Percentiles rank a stretch among this genome's conserved stretches.
These are phyloP conservation scores for Myocastor coypus DNA, from an alignment of 2,113 vertebrate species.

Conservation along the genomic window DNA sequence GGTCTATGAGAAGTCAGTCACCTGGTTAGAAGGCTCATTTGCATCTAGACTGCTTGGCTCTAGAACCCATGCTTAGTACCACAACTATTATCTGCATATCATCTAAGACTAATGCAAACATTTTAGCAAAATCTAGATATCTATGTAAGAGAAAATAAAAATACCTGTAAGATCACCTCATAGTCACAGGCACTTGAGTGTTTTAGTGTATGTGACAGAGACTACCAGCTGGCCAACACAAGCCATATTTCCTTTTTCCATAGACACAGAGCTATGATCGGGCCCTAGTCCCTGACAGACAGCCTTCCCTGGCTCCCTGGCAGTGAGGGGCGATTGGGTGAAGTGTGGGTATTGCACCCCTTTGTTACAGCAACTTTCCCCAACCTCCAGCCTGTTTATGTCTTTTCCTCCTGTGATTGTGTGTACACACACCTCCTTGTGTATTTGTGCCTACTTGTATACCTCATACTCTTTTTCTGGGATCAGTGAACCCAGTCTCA, in stretches of 20 bases:
- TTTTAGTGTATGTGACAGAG: not conserved
- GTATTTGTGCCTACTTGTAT: not conserved
- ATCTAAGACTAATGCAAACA: not conserved
- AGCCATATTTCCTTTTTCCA: not conserved
- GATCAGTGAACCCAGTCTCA: not conserved
- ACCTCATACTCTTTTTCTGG: not conserved
- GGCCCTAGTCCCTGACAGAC: not conserved
- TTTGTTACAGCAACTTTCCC: not conserved
- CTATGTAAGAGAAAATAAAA: constrained; percentile 5
- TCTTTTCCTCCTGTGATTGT: not conserved
- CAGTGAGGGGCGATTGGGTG: not conserved
- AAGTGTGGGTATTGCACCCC: rapidly evolving
- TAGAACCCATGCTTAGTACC: not conserved
- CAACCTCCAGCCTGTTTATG: not conserved
- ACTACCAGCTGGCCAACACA: not conserved
- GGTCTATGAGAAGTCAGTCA: not conserved
- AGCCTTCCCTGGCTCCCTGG: not conserved
- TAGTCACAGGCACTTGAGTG: not conserved
- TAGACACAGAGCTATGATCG: not conserved
- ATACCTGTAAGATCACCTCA: not conserved
- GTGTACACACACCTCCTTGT: not conserved
- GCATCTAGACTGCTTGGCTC: not conserved
- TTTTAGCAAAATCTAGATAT: not conserved
- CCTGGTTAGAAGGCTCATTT: not conserved
- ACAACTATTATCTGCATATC: not conserved